Base-by-base conservation (phyloP, 2,888 invertebrate species). In the Lydus trimaculatus region DNA sequence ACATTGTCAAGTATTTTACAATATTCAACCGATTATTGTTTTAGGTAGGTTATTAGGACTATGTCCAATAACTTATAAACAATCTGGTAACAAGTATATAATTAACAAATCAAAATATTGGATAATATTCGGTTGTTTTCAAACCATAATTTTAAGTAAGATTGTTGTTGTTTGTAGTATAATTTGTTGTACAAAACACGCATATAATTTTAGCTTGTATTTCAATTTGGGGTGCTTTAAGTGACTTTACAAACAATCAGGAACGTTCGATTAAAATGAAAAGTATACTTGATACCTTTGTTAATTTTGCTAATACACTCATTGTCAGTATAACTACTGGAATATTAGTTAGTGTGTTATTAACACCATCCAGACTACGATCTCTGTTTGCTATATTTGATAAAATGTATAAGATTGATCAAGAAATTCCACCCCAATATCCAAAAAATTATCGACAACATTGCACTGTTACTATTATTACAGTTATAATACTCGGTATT, bases 321-420 rank as follows among this genome's bases (percentile, higher is more conserved):
- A n/a, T n/a, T n/a, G n/a, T 56, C 4, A 15, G 56, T 6, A 5
- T 25, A 13, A 56, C 15, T 13, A 13, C 5, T 15, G 25, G 11
- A 0, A 56, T 56, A 13, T 23, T 15, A 25, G 3, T 13, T 56
- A 25, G 25, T 25, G 25, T 56, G 7, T 23, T 75, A 8, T 67
- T 74, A 0, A 70, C 75, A n/a, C 78, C 78, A 4, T 74, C 71
- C 58, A 75, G 75, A 66, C 63, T 78, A n/a, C 73, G 73, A 43
- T 69, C 69, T 23, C 69, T 80, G 60, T 75, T 77, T 60, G 75
- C 66, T 28, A 61, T 79, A 17, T 62, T 80, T 28, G 61, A 69
- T 23, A 62, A 63, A 39, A 65, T 78, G 15, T 70, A 74, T 59
- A 63, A 74, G 60, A 78, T 78, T 0, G 76, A 78, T 28, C 65